Evolutionary conservation across 2,888 invertebrate species (phyloP), one percentile per base, ranked within the genome.

Genomic region (Coelinius sp.): DNA sequence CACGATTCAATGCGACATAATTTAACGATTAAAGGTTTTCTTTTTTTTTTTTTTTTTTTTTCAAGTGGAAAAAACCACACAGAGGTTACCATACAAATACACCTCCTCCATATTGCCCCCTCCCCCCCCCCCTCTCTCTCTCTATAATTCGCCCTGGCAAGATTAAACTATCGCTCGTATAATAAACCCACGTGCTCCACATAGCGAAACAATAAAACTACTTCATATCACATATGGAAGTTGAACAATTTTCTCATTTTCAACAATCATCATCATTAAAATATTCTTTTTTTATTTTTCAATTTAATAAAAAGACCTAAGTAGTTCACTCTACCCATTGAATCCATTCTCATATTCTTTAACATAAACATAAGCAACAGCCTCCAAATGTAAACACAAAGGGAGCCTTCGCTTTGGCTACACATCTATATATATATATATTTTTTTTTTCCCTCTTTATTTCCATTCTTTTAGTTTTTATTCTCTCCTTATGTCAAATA

Each of bases 1-100:
- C 75, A 74, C 77, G 79, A 82, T 82, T 80, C 81, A 81, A 80
- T 76, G 76, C 78, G 77, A 81, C 79, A 78, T 81, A 79, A 80
- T 81, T 81, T 79, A 75, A 77, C 79, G 79, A 80, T 82, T 78
- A 75, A 79, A 79, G 72, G 4, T 56, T 53, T n/a, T 66, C 12
- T 22, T 59, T 67, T 22, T 64, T 20, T 17, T 17, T 17, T 17
- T 8, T 25, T 25, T 5, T 66, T 17, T 44, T 63, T 31, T 27
- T 27, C 14, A 27, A 56, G 56, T 25, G 7, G 56, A 56, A 56
- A 56, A 52, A 56, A 14, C 12, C 27, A 25, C 14, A 56, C 27
- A 56, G 25, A 27, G 27, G 27, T 27, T 27, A 27, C 56, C 27
- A 44, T 22, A 24, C 38, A 44, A 44, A 64, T 25, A 31, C 31